Percentiles rank a stretch among this genome's conserved stretches.
Conservation (phyloP, 2,888 invertebrate species). For the Nymphalis urticae region DNA sequence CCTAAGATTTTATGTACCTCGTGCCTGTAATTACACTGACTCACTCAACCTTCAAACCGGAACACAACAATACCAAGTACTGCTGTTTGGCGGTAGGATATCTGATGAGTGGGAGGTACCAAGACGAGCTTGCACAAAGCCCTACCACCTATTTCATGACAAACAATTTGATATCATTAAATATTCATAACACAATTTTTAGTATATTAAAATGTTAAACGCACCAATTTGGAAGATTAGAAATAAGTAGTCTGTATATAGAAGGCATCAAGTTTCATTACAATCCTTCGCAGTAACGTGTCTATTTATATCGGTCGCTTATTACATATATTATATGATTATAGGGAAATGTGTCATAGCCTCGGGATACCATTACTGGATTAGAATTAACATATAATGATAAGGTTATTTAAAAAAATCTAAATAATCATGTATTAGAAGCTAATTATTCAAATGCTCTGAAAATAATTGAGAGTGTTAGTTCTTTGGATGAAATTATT, state of each 20-base stretch:
- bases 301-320: conserved; percentile 1
- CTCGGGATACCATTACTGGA: conserved; percentile 3
- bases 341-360: conserved; percentile 10
- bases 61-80: too few species aligned
- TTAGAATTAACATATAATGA: conserved; percentile 4
- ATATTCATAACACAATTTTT: not conserved
- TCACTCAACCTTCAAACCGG: too few species aligned
- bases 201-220: conserved; percentile 4
- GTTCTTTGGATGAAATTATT: too few species aligned
- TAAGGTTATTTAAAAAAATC: not conserved
- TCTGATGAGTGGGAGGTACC: too few species aligned
- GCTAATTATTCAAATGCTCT: too few species aligned
- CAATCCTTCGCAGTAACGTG: not conserved
- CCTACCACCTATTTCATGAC: too few species aligned
- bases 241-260: not conserved
- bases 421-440: too few species aligned
- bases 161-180: not conserved
- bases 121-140: too few species aligned
- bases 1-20: too few species aligned
- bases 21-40: too few species aligned
- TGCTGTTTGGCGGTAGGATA: too few species aligned
- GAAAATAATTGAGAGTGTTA: too few species aligned
- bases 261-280: not conserved
- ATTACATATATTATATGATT: not conserved
- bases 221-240: not conserved